Conservation (phyloP, 2,888 invertebrate species). For the Dicranocentrus wangi region DNA sequence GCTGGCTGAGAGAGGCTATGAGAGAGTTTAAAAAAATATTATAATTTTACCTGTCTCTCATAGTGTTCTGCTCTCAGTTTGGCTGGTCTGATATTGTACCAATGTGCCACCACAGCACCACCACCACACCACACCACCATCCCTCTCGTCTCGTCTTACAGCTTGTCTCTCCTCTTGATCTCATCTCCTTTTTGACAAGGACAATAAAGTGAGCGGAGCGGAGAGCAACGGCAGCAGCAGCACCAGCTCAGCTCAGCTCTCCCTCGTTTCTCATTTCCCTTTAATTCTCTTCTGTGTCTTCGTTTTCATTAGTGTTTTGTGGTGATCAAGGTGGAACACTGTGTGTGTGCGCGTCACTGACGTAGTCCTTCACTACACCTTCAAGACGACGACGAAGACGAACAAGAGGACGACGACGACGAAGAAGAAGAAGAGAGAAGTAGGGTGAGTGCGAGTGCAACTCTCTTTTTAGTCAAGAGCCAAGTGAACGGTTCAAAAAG, state of each 20-base stretch:
- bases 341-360: neutral
- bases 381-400: neutral
- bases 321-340: slow-evolving; percentile 21
- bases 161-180: slow-evolving; percentile 8
- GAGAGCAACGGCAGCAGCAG: too few species aligned
- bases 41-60: too few species aligned
- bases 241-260: neutral
- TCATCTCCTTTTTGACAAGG: slow-evolving; percentile 29
- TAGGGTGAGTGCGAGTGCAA: too few species aligned
- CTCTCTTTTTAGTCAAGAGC: too few species aligned
- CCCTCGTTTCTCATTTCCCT: neutral
- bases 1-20: too few species aligned
- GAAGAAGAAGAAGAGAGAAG: too few species aligned
- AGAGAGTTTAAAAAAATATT: too few species aligned
- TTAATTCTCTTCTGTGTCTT: neutral
- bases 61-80: too few species aligned
- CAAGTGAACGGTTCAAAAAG: slow-evolving; percentile 12
- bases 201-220: slow-evolving; percentile 11
- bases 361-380: neutral
- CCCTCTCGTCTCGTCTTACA: neutral
- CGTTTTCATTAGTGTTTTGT: slow-evolving; percentile 29
- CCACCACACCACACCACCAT: neutral
- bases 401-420: too few species aligned
- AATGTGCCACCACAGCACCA: too few species aligned
- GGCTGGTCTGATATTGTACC: too few species aligned